Conservation (phyloP, 2,113 vertebrate species). For the Gallinago jamesoni region DNA sequence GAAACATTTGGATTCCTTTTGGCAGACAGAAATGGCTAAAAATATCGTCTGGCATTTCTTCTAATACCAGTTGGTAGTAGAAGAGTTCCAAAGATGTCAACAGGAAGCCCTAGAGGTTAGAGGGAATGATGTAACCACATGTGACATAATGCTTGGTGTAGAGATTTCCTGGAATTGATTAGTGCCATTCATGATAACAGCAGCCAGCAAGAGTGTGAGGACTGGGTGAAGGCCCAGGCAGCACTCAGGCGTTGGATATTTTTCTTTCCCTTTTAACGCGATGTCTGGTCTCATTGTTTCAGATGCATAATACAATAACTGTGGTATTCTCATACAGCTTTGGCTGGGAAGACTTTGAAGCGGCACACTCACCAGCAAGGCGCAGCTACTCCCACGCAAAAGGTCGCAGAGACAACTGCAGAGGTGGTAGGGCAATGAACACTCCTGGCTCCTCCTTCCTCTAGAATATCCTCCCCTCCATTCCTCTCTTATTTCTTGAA, state of each 20-base stretch:
- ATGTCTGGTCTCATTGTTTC: slow-evolving; percentile 12
- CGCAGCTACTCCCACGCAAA: neutral
- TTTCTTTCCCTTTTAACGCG: neutral
- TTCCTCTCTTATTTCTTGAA: neutral
- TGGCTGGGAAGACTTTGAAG: neutral
- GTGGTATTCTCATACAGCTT: neutral
- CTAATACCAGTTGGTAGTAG: slow-evolving; percentile 25
- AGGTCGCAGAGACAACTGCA: neutral
- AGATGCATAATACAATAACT: neutral
- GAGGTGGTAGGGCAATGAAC: neutral
- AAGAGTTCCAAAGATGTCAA: slow-evolving; percentile 41
- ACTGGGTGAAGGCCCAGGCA: slow-evolving; percentile 49
- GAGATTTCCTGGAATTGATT: slow-evolving; percentile 61
- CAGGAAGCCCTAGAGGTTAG: slow-evolving; percentile 60
- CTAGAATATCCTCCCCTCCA: neutral
- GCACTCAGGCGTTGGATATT: neutral
- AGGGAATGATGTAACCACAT: slow-evolving; percentile 42
- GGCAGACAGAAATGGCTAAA: slow-evolving; percentile 37
- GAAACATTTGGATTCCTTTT: slow-evolving; percentile 8
- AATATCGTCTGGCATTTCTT: neutral
- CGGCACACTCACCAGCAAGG: neutral
- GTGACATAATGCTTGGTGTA: slow-evolving; percentile 48
- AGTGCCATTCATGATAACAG: slow-evolving; percentile 44
- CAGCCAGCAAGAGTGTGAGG: slow-evolving; percentile 34
- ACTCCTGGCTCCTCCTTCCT: neutral